phyloP scores from a whole-genome alignment of 2,888 invertebrate genomes.

The Amiota minor region DNA sequence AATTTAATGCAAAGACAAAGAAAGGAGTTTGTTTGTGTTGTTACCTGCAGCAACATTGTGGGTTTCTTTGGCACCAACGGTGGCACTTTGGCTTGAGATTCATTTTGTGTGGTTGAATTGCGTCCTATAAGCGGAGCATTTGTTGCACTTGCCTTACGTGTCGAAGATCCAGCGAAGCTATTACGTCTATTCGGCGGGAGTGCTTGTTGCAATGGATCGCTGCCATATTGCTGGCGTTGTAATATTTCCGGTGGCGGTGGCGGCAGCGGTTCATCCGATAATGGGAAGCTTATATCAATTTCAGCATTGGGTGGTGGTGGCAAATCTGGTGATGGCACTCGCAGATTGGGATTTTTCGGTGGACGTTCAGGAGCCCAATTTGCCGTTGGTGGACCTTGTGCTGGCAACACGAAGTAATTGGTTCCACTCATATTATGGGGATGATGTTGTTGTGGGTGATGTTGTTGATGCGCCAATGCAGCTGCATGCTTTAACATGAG shows the following conservation, averaged over 20 bases:
- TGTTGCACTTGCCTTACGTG: conserved; percentile 64
- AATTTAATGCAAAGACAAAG: neutral
- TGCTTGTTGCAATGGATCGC: conserved; percentile 54
- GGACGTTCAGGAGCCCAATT: conserved; percentile 84
- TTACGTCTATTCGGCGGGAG: conserved; percentile 72
- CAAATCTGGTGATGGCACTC: conserved; percentile 74
- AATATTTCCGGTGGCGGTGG: conserved; percentile 73
- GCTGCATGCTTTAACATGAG: conserved; percentile 68
- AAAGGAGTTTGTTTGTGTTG: neutral
- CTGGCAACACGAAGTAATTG: neutral
- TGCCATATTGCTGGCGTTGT: conserved; percentile 51
- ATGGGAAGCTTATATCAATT: conserved; percentile 63
- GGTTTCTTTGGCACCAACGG: conserved; percentile 73
- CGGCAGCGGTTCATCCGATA: conserved; percentile 72
- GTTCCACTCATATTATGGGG: conserved; percentile 14
- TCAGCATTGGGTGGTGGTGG: conserved; percentile 72
- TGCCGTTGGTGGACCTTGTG: conserved; percentile 73
- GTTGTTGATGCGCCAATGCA: conserved; percentile 69
- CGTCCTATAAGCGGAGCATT: conserved; percentile 50
- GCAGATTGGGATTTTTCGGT: conserved; percentile 82
- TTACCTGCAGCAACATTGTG: conserved; percentile 65
- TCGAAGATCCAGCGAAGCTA: conserved; percentile 73
- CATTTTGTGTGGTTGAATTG: conserved; percentile 36
- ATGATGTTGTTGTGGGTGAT: conserved; percentile 68
- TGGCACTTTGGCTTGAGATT: conserved; percentile 53